Percentiles rank a stretch among this genome's conserved stretches.
Conservation (phyloP, 92 coral and sea anemone species). For the Umimayanthus kanabou region DNA sequence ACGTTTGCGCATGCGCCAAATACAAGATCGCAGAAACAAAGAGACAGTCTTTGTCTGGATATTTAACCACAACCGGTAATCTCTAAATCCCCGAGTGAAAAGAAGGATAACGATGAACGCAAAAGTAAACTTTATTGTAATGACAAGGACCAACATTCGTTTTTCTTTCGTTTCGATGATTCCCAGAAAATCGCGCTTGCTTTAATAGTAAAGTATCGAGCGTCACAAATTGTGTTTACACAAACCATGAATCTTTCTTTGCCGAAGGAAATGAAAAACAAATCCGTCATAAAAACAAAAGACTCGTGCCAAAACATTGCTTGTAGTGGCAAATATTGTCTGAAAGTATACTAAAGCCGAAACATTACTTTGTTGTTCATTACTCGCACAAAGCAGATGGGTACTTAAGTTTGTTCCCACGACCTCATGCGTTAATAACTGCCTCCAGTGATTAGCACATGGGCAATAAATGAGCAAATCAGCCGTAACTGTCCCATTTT, state of each 20-base stretch:
- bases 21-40: neutral
- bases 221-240: conserved; percentile 22
- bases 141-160: neutral
- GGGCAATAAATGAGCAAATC: conserved; percentile 37
- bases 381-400: conserved; percentile 8
- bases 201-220: neutral
- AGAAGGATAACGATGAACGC: neutral
- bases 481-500: conserved; percentile 30
- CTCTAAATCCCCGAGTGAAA: conserved; percentile 26
- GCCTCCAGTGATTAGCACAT: conserved; percentile 33
- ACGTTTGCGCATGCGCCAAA: conserved; percentile 29
- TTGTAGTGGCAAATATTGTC: conserved; percentile 19
- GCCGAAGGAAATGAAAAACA: conserved; percentile 51
- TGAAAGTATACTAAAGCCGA: conserved; percentile 14
- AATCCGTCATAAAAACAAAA: conserved; percentile 48
- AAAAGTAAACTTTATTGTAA: conserved; percentile 5
- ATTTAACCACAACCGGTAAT: conserved; percentile 23
- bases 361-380: conserved; percentile 27
- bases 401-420: conserved; percentile 16
- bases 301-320: conserved; percentile 15
- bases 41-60: neutral
- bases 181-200: neutral
- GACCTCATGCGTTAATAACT: conserved; percentile 35
- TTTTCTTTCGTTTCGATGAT: neutral
- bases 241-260: conserved; percentile 45